Percentiles rank a stretch among this genome's conserved stretches.
Evolutionary conservation across 2,113 vertebrate genomes (phyloP).

Genomic region (Hippocampus abdominalis): DNA sequence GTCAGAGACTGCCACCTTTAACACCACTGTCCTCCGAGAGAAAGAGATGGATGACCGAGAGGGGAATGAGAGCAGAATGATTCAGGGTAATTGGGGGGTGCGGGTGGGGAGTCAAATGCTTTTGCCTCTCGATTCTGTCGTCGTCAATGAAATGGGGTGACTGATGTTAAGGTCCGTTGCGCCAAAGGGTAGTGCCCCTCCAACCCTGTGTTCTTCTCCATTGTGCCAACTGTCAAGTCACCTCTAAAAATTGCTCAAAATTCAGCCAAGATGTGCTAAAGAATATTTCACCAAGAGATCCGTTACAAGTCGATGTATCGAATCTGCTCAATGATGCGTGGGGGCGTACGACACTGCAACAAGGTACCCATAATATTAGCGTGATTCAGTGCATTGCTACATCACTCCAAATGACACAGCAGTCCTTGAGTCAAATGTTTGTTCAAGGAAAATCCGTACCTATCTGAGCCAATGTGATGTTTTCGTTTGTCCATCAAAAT

Average conservation of each 20-base stretch:
- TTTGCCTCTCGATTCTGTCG: constrained; percentile 46
- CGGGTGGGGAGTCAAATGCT: constrained; percentile 16
- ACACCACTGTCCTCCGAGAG: constrained; percentile 32
- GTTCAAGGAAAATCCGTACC: neutral
- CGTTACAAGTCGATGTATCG: constrained; percentile 6
- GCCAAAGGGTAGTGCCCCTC: constrained; percentile 6
- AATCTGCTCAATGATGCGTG: neutral
- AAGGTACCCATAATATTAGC: neutral
- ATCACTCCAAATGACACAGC: neutral
- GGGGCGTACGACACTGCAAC: neutral
- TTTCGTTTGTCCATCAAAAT: neutral
- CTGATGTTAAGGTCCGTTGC: constrained; percentile 44
- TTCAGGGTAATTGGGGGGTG: constrained; percentile 22
- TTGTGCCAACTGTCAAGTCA: neutral
- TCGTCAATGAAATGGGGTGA: constrained; percentile 52
- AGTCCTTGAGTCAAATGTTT: neutral
- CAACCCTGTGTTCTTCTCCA: neutral
- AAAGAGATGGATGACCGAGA: constrained; percentile 25
- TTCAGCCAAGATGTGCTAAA: constrained; percentile 3
- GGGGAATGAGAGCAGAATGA: constrained; percentile 10
- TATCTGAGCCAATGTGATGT: neutral
- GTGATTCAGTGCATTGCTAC: neutral
- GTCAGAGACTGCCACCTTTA: constrained; percentile 50
- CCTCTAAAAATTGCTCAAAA: constrained; percentile 8
- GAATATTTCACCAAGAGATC: neutral